Base-by-base conservation (phyloP, 2,888 invertebrate genomes). In the Neoascia interrupta region DNA sequence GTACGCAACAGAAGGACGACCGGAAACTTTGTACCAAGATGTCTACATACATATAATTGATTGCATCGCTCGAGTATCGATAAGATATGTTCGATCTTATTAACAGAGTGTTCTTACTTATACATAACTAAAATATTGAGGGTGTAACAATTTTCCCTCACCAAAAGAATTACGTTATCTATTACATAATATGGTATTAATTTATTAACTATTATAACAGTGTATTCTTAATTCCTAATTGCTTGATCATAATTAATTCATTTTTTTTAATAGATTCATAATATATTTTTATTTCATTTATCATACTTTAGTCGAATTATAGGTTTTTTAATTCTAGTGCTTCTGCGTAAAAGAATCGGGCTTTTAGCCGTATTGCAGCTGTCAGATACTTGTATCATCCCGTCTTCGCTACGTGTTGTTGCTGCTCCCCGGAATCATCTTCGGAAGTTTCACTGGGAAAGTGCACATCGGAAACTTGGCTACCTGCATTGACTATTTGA, bases 401-500 rank as follows among this genome's bases (percentile, higher is more conserved):
- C 0, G 39, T 39, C 8, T 6, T 8, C 15, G 26, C 37, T 41
- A 28, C 18, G 28, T 3, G 28, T 19, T 26, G 54, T 39, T 54
- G 54, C 5, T 54, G 26, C 54, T 54, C 43, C 19, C n/a, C n/a
- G n/a, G n/a, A n/a, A n/a, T n/a, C n/a, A n/a, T n/a, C n/a, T n/a
- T 43, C 31, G 10, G 31, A 3, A 31, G 8, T 3, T 34, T 43
- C 56, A 10, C 56, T 56, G 5, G 19, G 41, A 34, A 21, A 53
- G 11, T 31, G 18, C 13, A 21, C 11, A 13, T 28, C 21, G 1
- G 15, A 31, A 2, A 43, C 56, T 13, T 41, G 39, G 19, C 28
- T 54, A 18, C 39, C 54, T 28, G 39, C 54, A 54, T 54, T 23
- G 2, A 11, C 4, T 5, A 56, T 43, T 56, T 56, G 56, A 11